Evolutionary conservation across 2,797 vertebrate genomes (phyloP), one percentile per base, ranked within the genome.

Genomic region (Pangasius krempfi): DNA sequence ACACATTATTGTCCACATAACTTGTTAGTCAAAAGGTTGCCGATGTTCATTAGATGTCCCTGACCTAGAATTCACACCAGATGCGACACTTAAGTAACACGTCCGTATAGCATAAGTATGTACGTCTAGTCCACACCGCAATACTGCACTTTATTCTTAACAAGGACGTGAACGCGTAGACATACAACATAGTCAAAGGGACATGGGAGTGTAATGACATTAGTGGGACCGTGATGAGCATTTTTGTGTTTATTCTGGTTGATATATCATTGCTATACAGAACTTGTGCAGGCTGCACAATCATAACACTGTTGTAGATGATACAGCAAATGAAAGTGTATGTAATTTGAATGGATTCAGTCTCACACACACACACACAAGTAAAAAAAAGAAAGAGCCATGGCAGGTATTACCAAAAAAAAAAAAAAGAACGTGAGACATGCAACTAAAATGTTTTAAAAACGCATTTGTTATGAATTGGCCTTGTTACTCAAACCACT

Each of bases 381-480:
- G 18, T 20, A 8, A 18, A 72, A 68, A 68, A 54, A 70, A 70
- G 30, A 70, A 70, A 37, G 18, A 6, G 10, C 47, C 40, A 6
- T 70, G n/a, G 66, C 14, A 33, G 5, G 16, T 70, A 40, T 56
- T 54, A 30, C 50, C 25, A 50, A 13, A 14, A 30, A 56, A 20
- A 54, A 80, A 27, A 16, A 27, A 33, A 68, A 2, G 1, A 44
- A 60, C 2, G 0, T 58, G 20, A 68, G 27, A 40, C 33, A 50
- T 37, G 54, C 9, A 66, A 22, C 4, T 70, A 22, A 68, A 37
- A 47, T 83, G 37, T n/a, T 50, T 82, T 50, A 44, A 1, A 64
- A 83, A 64, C n/a, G 12, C 33, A 62, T 60, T 82, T 27, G 22
- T 73, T 91, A 72, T 82, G 84, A 86, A 87, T 75, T 68, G 5